Percentiles rank a stretch among this genome's conserved stretches.
These are phyloP conservation scores for Jaculus jaculus DNA, from an alignment of 2,113 vertebrate genomes.

Conservation along the genomic window DNA sequence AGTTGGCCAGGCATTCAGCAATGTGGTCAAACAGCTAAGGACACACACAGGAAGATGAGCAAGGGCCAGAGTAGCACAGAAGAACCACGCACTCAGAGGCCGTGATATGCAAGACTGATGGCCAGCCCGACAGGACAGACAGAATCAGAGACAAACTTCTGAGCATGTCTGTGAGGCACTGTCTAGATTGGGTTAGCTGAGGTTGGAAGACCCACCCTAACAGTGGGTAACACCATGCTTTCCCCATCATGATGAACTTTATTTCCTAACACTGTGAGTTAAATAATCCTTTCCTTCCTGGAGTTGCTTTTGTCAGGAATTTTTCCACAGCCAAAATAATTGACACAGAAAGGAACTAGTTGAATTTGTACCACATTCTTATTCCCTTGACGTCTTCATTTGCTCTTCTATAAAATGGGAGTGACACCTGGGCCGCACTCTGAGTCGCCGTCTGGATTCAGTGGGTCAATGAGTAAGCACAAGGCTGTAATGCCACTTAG, in stretches of 20 bases:
- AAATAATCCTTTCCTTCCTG: not conserved
- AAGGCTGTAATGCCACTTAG: not conserved
- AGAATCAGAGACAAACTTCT: not conserved
- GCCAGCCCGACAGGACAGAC: not conserved
- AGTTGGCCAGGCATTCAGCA: conserved; percentile 93
- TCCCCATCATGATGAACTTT: not conserved
- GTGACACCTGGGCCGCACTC: not conserved
- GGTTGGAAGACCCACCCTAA: not conserved
- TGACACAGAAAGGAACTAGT: not conserved
- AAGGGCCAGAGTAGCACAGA: not conserved
- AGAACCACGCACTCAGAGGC: no score
- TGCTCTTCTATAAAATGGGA: not conserved
- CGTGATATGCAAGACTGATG: not conserved
- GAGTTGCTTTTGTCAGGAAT: not conserved
- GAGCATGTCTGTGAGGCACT: not conserved
- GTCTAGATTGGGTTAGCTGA: not conserved
- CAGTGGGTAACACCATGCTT: not conserved
- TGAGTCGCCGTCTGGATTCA: not conserved
- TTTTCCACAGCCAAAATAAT: not conserved
- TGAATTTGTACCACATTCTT: not conserved
- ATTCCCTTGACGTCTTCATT: not conserved
- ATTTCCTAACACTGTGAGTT: not conserved
- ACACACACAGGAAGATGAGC: not conserved
- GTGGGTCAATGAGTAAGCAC: not conserved
- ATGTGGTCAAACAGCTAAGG: conserved; percentile 97